Evolutionary conservation across 2,888 invertebrate genomes (phyloP), one percentile per base, ranked within the genome.

Genomic region (Brachypalpus laphriformis): DNA sequence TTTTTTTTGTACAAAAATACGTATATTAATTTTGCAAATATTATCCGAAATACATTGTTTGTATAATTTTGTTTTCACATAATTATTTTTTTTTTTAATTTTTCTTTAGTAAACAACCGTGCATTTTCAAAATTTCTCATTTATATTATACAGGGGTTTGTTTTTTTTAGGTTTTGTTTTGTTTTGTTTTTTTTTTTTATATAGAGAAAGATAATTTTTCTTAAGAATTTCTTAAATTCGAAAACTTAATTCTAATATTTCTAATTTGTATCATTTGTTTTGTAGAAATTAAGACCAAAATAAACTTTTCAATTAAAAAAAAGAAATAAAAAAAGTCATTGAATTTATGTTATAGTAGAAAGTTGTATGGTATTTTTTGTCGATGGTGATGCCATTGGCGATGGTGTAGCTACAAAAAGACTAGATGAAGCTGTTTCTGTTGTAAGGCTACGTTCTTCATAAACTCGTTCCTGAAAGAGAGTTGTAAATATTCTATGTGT

Each of bases 391-490:
- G 91, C 90, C 89, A 91, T 90, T 61, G 92, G 91, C n/a, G 92
- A 91, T 54, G 92, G 91, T 47, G 91, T 90, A 37, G 91, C 89
- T 20, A 92, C 90, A 85, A 91, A 91, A 22, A 92, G 88, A 80
- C 91, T 91, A 11, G 92, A 90, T n/a, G 91, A 91, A 37, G 91
- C 90, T 16, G 92, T 91, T 87, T 91, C 91, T n/a, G 91, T 90
- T 54, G 91, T 91, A 31, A 92, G 82, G 82, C 90, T 91, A 70
- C 91, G 90, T 82, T 91, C 91, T 86, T 92, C 92, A 71, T 91
- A 92, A 2, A 91, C 91, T 8, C 91, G 89, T 75, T 92, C 92
- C 91, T 92, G 22, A 1, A 40, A 63, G n/a, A n/a, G n/a, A n/a
- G n/a, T n/a, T n/a, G n/a, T n/a, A n/a, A 40, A 40, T 11, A 14